These are phyloP conservation scores for Poeciliopsis prolifica DNA, from an alignment of 2,113 vertebrate species.

Conservation along the genomic window DNA sequence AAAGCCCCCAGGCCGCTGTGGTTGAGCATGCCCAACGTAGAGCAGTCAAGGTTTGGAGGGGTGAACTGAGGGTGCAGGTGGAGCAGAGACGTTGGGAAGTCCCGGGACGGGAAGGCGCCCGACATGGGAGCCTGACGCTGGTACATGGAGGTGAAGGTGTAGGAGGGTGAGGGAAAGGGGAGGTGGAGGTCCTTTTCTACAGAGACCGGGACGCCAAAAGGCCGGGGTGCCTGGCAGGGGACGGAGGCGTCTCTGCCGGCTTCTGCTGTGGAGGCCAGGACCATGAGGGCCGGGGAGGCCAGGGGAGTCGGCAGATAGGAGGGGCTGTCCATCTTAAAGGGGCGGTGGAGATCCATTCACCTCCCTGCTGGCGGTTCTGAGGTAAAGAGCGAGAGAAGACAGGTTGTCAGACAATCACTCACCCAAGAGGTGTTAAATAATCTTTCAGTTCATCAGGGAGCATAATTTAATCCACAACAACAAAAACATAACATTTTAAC, in stretches of 20 bases:
- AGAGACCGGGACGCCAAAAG: constrained; percentile 92
- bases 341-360: constrained; percentile 98
- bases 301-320: constrained; percentile 94
- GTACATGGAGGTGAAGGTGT: constrained; percentile 98
- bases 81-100: constrained; percentile 94
- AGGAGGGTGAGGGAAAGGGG: constrained; percentile 95
- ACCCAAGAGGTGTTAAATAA: background rate
- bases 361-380: constrained; percentile 64
- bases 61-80: constrained; percentile 97
- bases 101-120: constrained; percentile 89
- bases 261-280: constrained; percentile 94
- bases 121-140: constrained; percentile 94
- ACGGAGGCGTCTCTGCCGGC: constrained; percentile 94
- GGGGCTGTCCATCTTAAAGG: constrained; percentile 99
- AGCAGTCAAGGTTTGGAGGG: constrained; percentile 94
- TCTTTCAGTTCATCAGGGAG: background rate
- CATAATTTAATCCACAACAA: background rate
- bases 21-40: constrained; percentile 93
- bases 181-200: constrained; percentile 97
- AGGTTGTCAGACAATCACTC: too few relatives aligned
- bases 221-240: constrained; percentile 92
- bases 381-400: background rate
- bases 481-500: background rate
- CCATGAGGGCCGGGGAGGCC: constrained; percentile 97
- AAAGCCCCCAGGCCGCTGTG: constrained; percentile 95